A percentile compares a stretch with the other conserved stretches of the same genome.
phyloP scores from a whole-genome alignment of 23 tunicate genomes.

The Trididemnum miniatum region DNA sequence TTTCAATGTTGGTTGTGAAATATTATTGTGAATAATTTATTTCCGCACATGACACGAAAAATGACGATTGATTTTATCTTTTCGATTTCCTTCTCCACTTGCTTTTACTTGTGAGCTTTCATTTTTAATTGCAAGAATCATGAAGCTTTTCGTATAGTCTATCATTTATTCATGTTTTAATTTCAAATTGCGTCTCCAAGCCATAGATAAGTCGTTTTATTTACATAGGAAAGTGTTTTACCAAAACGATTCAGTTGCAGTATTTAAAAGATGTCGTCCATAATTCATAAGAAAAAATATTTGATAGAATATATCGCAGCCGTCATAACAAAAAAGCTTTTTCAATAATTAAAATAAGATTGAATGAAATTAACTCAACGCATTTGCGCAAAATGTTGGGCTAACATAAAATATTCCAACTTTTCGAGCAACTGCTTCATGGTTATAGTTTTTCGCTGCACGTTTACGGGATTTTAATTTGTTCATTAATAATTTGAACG shows the following conservation, averaged over 20 bases:
- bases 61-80: slow-evolving; percentile 9
- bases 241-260: slow-evolving; percentile 20
- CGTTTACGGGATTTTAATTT: too few relatives aligned
- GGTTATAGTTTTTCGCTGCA: too few relatives aligned
- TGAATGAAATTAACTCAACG: too few relatives aligned
- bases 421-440: too few relatives aligned
- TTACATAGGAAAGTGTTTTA: slow-evolving; percentile 17
- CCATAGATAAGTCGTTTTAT: slow-evolving; percentile 14
- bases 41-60: not conserved
- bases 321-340: not conserved
- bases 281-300: slow-evolving; percentile 24
- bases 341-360: not conserved
- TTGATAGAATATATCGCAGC: not conserved
- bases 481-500: too few relatives aligned
- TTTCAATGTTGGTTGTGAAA: not conserved
- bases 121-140: slow-evolving; percentile 24
- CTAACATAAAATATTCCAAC: too few relatives aligned
- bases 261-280: slow-evolving; percentile 15
- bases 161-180: slow-evolving; percentile 75
- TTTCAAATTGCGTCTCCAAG: slow-evolving; percentile 29
- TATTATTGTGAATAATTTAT: slow-evolving; percentile 26
- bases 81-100: not conserved
- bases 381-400: too few relatives aligned
- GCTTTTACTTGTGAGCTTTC: not conserved
- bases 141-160: not conserved